These are phyloP conservation scores for Formica aserva DNA, from an alignment of 2,888 invertebrate species.

Conservation along the genomic window DNA sequence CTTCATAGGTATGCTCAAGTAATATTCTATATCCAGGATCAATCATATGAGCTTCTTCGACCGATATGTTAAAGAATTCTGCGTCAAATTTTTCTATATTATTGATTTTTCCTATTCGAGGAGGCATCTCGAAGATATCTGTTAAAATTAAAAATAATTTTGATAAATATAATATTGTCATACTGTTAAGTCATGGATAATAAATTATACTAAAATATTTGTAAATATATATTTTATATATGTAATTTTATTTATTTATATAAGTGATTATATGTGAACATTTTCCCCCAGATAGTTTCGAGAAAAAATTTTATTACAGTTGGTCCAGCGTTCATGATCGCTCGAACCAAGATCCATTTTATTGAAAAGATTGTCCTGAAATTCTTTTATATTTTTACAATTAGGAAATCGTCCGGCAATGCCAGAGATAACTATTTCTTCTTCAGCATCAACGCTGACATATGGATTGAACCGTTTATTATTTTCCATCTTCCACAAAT, in stretches of 20 bases:
- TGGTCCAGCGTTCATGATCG: neutral
- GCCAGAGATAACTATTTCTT: slow-evolving; percentile 12
- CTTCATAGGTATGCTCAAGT: slow-evolving; percentile 88
- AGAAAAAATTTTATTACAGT: neutral
- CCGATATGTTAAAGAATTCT: slow-evolving; percentile 86
- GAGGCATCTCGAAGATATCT: slow-evolving; percentile 90
- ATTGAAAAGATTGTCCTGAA: slow-evolving; percentile 6
- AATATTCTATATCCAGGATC: slow-evolving; percentile 88
- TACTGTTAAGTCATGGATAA: too few relatives aligned
- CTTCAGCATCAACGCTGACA: neutral
- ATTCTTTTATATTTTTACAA: neutral
- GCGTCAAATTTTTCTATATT: slow-evolving; percentile 86
- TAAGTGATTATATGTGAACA: too few relatives aligned
- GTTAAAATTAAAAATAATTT: neutral
- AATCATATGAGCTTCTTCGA: slow-evolving; percentile 87
- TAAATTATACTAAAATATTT: too few relatives aligned
- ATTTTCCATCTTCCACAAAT: too few relatives aligned
- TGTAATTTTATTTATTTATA: too few relatives aligned
- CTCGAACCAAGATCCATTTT: neutral
- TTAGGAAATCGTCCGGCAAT: slow-evolving; percentile 13
- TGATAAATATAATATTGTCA: neutral
- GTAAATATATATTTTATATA: too few relatives aligned
- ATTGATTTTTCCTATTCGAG: slow-evolving; percentile 91
- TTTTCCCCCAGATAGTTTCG: too few relatives aligned
- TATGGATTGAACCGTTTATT: too few relatives aligned